Conservation (phyloP, 1,140 invertebrate species). For the Drosophila gunungcola region DNA sequence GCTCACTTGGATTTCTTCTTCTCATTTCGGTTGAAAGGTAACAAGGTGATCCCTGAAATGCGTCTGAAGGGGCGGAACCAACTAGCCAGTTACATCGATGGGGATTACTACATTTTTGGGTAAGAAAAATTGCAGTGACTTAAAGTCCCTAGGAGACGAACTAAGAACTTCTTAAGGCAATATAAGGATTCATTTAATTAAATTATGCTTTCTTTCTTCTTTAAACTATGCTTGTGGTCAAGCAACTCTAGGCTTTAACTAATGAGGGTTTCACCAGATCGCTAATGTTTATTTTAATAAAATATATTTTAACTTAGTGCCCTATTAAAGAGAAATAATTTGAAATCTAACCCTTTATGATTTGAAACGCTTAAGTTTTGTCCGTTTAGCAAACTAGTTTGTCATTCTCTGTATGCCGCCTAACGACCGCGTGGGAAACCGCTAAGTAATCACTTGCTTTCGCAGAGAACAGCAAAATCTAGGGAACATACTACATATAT, state of each 20-base stretch:
- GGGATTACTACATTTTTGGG: too few species aligned
- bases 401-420: slow-evolving; percentile 50
- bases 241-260: too few species aligned
- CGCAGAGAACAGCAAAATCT: slow-evolving; percentile 1
- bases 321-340: too few species aligned
- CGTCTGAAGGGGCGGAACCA: background rate
- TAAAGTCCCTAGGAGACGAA: too few species aligned
- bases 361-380: background rate
- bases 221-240: too few species aligned
- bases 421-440: slow-evolving; percentile 39
- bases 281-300: too few species aligned
- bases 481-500: background rate
- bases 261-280: too few species aligned
- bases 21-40: slow-evolving; percentile 10
- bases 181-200: too few species aligned
- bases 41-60: slow-evolving; percentile 5
- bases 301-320: too few species aligned
- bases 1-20: slow-evolving; percentile 17
- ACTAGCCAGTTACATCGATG: background rate
- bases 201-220: too few species aligned
- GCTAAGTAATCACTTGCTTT: slow-evolving; percentile 63
- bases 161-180: too few species aligned
- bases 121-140: too few species aligned
- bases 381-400: slow-evolving; percentile 25
- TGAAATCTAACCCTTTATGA: background rate